A percentile compares a stretch with the other conserved stretches of the same genome.
phyloP scores from a whole-genome alignment of 1,140 invertebrate genomes.

The Sycobia sp. region DNA sequence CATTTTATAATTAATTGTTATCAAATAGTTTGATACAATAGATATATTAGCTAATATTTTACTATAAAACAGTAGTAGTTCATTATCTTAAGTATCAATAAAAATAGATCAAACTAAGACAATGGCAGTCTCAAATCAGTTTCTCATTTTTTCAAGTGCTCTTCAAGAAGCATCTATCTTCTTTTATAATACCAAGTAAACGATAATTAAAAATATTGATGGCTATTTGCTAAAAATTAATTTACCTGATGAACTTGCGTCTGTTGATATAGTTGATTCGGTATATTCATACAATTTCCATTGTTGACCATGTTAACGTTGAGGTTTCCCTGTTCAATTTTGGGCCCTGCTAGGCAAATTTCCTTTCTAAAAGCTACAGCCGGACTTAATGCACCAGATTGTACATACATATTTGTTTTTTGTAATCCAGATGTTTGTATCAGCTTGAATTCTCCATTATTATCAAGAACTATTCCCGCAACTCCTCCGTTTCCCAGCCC shows the following conservation, averaged over 20 bases:
- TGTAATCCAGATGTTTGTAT: constrained; percentile 64
- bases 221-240: background rate
- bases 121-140: too few relatives aligned
- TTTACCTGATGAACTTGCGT: constrained; percentile 36
- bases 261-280: constrained; percentile 43
- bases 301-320: constrained; percentile 41
- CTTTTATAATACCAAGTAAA: too few relatives aligned
- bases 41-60: too few relatives aligned
- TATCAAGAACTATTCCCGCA: constrained; percentile 68
- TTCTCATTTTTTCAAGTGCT: too few relatives aligned
- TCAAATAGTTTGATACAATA: too few relatives aligned
- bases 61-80: too few relatives aligned
- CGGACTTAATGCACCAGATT: constrained; percentile 52
- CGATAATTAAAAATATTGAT: too few relatives aligned
- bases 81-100: too few relatives aligned
- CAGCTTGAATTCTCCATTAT: constrained; percentile 70
- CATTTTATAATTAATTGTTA: too few relatives aligned
- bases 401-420: constrained; percentile 62
- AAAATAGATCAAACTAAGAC: too few relatives aligned
- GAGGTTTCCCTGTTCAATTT: constrained; percentile 47
- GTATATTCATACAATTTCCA: constrained; percentile 42
- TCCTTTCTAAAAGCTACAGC: constrained; percentile 56
- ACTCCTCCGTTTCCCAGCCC: constrained; percentile 64
- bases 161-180: too few relatives aligned
- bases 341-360: constrained; percentile 49